Percentiles rank a stretch among this genome's conserved stretches.
phyloP scores from a whole-genome alignment of 2,888 invertebrate species.

The Camptogramma bilineatum region DNA sequence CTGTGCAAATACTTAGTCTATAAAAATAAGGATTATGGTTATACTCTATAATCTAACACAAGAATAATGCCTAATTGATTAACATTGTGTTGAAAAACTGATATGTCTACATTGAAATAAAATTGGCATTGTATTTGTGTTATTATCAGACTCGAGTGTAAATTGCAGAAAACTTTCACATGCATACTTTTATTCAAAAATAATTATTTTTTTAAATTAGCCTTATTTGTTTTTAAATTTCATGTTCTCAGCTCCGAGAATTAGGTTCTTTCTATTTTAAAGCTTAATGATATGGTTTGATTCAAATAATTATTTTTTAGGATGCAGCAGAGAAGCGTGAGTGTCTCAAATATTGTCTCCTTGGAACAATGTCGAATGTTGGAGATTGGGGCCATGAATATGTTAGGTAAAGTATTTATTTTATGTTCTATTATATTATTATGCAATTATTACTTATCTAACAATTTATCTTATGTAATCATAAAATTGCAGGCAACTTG shows the following conservation, averaged over 20 bases:
- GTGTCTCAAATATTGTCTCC: conserved; percentile 95
- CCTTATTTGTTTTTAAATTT: no score
- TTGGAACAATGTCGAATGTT: conserved; percentile 93
- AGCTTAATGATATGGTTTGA: neutral
- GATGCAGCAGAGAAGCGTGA: conserved; percentile 88
- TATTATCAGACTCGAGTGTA: no score
- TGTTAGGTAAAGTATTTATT: conserved; percentile 87
- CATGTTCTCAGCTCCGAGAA: no score
- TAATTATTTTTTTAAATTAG: no score
- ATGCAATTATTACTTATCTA: neutral
- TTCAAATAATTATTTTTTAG: conserved; percentile 47
- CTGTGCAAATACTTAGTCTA: neutral
- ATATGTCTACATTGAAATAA: no score
- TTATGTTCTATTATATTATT: neutral
- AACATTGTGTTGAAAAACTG: no score
- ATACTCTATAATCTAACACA: no score
- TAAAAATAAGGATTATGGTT: no score
- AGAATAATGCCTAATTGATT: no score
- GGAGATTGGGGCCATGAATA: conserved; percentile 99
- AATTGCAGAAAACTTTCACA: no score
- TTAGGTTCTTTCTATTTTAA: neutral
- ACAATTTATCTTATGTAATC: conserved; percentile 1
- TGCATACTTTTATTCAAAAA: no score
- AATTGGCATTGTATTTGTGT: no score
- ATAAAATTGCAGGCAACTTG: conserved; percentile 89